These are phyloP conservation scores for Diabrotica undecimpunctata DNA, from an alignment of 1,140 invertebrate species.

Conservation along the genomic window DNA sequence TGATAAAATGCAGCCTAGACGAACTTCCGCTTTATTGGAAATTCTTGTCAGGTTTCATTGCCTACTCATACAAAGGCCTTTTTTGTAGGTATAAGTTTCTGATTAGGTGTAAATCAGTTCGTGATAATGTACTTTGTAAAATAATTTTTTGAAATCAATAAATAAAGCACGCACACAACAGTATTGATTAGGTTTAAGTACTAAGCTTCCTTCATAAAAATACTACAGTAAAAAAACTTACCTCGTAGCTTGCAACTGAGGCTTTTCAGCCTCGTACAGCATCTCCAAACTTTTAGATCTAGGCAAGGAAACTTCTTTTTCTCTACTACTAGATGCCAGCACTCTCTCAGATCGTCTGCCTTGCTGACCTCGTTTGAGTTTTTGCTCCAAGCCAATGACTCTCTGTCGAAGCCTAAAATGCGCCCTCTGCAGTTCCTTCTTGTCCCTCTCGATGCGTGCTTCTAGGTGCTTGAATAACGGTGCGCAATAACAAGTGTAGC, in stretches of 20 bases:
- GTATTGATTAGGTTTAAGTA: too few species aligned
- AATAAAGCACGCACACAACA: too few species aligned
- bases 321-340: slow-evolving; percentile 52
- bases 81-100: too few species aligned
- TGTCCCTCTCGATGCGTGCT: slow-evolving; percentile 77
- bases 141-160: too few species aligned
- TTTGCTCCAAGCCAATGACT: slow-evolving; percentile 73
- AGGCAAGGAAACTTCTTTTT: slow-evolving; percentile 55
- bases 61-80: too few species aligned
- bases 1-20: too few species aligned
- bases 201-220: too few species aligned
- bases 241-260: slow-evolving; percentile 38
- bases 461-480: slow-evolving; percentile 85
- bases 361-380: slow-evolving; percentile 57
- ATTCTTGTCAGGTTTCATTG: too few species aligned
- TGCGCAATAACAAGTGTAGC: slow-evolving; percentile 71
- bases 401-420: slow-evolving; percentile 77
- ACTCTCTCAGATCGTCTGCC: slow-evolving; percentile 58
- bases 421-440: slow-evolving; percentile 78
- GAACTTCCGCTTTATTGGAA: too few species aligned
- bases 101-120: too few species aligned
- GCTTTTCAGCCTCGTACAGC: slow-evolving; percentile 49
- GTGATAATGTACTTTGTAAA: too few species aligned
- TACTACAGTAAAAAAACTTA: slow-evolving; percentile 20
- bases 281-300: slow-evolving; percentile 62